phyloP scores from a whole-genome alignment of 2,797 vertebrate genomes.

The Sarcophilus harrisii region DNA sequence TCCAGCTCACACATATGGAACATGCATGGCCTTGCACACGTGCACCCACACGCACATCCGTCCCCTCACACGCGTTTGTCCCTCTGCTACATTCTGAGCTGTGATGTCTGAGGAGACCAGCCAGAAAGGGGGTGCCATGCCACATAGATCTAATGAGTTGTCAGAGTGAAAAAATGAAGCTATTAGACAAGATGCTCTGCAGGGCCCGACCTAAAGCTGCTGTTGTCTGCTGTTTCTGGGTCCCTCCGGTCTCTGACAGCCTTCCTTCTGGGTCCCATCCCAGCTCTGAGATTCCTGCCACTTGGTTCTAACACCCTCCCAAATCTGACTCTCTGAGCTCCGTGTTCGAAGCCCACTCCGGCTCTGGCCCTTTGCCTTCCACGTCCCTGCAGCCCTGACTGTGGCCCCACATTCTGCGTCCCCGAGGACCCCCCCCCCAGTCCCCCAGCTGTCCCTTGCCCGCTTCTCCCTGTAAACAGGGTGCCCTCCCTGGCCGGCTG shows the following conservation, averaged over 20 bases:
- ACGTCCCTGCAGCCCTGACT: neutral
- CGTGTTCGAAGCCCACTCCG: too few species aligned
- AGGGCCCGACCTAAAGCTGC: too few species aligned
- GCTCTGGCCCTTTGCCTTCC: neutral
- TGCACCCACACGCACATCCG: too few species aligned
- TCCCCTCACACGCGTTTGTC: too few species aligned
- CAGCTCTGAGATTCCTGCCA: neutral
- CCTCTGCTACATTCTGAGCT: too few species aligned
- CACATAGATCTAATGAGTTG: too few species aligned
- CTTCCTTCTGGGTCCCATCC: neutral
- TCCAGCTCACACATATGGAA: too few species aligned
- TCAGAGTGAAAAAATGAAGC: too few species aligned
- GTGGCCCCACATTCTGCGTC: neutral
- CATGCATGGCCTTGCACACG: too few species aligned
- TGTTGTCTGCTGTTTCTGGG: neutral
- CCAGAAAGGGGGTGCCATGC: too few species aligned
- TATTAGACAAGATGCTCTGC: too few species aligned
- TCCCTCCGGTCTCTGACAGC: neutral
- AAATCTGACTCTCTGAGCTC: neutral
- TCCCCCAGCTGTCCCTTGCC: neutral
- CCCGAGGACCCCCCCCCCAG: rapidly evolving
- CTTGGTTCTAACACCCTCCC: neutral
- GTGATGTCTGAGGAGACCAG: too few species aligned
- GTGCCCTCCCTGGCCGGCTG: neutral
- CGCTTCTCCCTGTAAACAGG: neutral